phyloP scores from a whole-genome alignment of 1,140 invertebrate genomes.

The Caenorhabditis inopinata region DNA sequence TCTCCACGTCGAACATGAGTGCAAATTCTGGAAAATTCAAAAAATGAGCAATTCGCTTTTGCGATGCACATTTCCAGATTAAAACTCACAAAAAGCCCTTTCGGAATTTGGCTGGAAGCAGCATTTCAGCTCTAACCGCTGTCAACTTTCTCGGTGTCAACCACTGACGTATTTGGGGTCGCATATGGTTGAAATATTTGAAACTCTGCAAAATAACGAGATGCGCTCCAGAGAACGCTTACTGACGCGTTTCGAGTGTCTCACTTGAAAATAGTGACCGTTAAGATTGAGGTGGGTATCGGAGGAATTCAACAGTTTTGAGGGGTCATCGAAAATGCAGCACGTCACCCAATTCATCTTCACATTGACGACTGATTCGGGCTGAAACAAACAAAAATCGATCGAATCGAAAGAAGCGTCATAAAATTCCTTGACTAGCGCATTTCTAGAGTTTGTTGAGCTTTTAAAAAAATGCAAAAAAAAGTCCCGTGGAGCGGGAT shows the following conservation, averaged over 20 bases:
- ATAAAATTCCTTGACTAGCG: too few species aligned
- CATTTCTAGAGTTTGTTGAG: too few species aligned
- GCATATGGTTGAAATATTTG: conserved; percentile 38
- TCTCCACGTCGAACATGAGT: conserved; percentile 39
- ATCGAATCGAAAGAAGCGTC: too few species aligned
- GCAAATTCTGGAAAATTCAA: conserved; percentile 30
- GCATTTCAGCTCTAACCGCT: background rate
- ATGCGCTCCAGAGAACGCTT: background rate
- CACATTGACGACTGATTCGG: background rate
- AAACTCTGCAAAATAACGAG: conserved; percentile 11
- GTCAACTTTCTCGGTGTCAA: background rate
- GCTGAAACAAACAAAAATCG: conserved; percentile 5
- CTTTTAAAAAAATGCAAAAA: too few species aligned
- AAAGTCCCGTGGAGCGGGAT: too few species aligned
- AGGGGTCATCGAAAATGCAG: background rate
- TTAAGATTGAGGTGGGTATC: background rate
- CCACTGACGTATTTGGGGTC: background rate
- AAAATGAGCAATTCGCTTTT: background rate
- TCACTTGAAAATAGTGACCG: conserved; percentile 5
- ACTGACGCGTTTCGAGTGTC: background rate
- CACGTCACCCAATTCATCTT: background rate
- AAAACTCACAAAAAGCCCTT: conserved; percentile 34
- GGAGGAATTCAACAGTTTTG: background rate
- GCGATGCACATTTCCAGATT: background rate
- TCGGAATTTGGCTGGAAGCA: background rate